Base-by-base conservation (phyloP, 2,113 vertebrate species). In the Sinocyclocheilus anshuiensis region DNA sequence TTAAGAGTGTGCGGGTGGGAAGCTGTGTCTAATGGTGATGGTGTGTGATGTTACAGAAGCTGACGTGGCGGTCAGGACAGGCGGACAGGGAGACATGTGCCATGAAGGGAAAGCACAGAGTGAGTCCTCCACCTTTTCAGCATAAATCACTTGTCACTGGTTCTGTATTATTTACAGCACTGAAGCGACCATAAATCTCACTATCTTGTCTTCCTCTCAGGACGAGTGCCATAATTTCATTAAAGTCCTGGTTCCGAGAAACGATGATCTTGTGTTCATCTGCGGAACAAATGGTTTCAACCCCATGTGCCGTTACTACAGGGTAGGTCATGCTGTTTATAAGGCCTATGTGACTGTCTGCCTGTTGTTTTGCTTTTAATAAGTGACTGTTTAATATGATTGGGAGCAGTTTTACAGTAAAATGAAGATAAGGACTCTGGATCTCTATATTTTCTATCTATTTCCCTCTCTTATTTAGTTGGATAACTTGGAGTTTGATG, bases 151-250 rank as follows among this genome's bases (percentile, higher is more conserved):
- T 22, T 11, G 5, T 13, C 65, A 6, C 53, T 71, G 7, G 15
- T n/a, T 3, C 57, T 33, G 63, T 5, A 2, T 22, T 74, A 61
- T 75, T 81, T 57, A 81, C 69, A 9, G 57, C 12, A 29, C 85
- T 48, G 13, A 77, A 86, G 77, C 33, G 12, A 26, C 2, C 63
- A 72, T 80, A 59, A 55, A 79, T n/a, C 57, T 72, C 77, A 48
- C 26, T 61, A 22, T 86, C 42, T 55, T 36, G 12, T 78, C 48
- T 24, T 33, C 71, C 86, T 83, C 26, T 93, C 91, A 99, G 98
- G 98, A 99, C 33, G 98, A 99, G 94, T 99, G 98, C 94, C 98
- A 99, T 94, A 99, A 99, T 92, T 99, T 99, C 90, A 99, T 99
- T 93, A 99, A 99, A 95, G 98, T 99, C 71, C 96, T 99, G 92